phyloP scores from a whole-genome alignment of 2,888 invertebrate species.

The Perizoma affinitatum region DNA sequence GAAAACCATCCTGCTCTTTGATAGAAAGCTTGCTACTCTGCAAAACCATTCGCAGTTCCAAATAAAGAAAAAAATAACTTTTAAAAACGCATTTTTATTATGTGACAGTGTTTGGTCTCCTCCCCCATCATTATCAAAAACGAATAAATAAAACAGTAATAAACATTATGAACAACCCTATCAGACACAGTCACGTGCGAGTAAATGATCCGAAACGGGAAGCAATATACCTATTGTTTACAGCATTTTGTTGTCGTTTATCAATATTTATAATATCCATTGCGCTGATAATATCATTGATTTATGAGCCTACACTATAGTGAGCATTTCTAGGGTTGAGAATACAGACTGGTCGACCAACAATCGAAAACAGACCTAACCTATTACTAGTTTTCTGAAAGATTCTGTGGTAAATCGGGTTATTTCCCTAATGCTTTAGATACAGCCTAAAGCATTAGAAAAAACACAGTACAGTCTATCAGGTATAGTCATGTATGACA shows the following conservation, averaged over 20 bases:
- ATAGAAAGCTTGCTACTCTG: too few species aligned
- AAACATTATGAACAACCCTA: conserved; percentile 71
- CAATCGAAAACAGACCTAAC: background rate
- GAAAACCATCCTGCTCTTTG: too few species aligned
- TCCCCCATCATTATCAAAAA: conserved; percentile 26
- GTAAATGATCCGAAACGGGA: conserved; percentile 77
- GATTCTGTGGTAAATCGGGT: too few species aligned
- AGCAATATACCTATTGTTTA: conserved; percentile 77
- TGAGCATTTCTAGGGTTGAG: conserved; percentile 11
- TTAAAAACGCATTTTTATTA: background rate
- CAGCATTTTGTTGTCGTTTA: conserved; percentile 69
- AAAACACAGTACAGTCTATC: too few species aligned
- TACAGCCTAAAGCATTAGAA: too few species aligned
- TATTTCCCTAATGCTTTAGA: too few species aligned
- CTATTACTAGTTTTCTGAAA: too few species aligned
- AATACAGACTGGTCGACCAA: background rate
- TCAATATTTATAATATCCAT: conserved; percentile 69
- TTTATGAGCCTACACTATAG: conserved; percentile 27
- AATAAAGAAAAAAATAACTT: too few species aligned
- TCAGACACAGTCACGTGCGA: conserved; percentile 70
- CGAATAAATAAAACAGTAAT: conserved; percentile 63
- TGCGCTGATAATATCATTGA: conserved; percentile 53
- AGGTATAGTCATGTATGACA: too few species aligned
- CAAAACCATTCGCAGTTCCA: too few species aligned
- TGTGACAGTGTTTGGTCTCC: background rate